phyloP scores from a whole-genome alignment of 2,888 invertebrate species.

The Malacosoma neustria region DNA sequence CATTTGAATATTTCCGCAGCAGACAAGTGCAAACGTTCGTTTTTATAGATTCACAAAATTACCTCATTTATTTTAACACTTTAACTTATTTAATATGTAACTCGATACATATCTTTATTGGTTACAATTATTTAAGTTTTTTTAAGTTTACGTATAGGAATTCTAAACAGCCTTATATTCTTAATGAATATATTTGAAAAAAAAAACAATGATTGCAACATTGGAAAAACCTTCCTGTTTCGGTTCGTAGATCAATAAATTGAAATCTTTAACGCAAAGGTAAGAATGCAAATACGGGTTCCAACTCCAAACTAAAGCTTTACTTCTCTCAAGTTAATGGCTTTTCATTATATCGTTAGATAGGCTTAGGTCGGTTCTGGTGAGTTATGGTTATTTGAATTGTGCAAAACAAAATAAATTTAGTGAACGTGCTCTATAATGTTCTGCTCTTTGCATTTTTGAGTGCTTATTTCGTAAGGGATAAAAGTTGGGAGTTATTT shows the following conservation, averaged over 20 bases:
- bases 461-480: slow-evolving; percentile 74
- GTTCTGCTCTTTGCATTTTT: slow-evolving; percentile 75
- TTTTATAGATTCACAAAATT: too few species aligned
- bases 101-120: too few species aligned
- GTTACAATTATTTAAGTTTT: too few species aligned
- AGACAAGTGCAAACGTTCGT: too few species aligned
- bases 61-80: too few species aligned
- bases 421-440: slow-evolving; percentile 71
- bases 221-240: neutral
- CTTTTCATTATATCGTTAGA: slow-evolving; percentile 73
- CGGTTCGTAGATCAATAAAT: slow-evolving; percentile 56
- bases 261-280: slow-evolving; percentile 63
- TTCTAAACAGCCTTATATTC: too few species aligned
- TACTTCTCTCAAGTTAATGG: slow-evolving; percentile 58
- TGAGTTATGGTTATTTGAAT: slow-evolving; percentile 76
- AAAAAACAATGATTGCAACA: too few species aligned
- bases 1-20: too few species aligned
- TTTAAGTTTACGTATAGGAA: too few species aligned
- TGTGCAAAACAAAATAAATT: slow-evolving; percentile 75
- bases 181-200: too few species aligned
- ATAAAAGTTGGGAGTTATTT: slow-evolving; percentile 73
- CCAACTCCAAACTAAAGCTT: slow-evolving; percentile 53
- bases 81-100: too few species aligned
- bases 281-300: slow-evolving; percentile 51
- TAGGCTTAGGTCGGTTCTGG: slow-evolving; percentile 61